phyloP scores from a whole-genome alignment of 2,797 vertebrate genomes.

The Neoniphon sammara region DNA sequence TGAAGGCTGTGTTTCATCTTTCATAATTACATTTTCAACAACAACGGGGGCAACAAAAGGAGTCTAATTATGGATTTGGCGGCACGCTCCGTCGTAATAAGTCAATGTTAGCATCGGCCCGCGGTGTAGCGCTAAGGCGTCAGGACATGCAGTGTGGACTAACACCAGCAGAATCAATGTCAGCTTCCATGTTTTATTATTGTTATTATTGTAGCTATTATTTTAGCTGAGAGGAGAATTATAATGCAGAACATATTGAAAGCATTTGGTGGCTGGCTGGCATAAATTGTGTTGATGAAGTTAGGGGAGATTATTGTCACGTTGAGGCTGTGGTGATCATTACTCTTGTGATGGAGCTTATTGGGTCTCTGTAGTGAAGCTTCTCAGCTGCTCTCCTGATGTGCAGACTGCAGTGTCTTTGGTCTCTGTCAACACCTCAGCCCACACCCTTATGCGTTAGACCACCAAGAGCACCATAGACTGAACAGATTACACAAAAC shows the following conservation, averaged over 20 bases:
- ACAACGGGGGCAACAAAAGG: slow-evolving; percentile 88
- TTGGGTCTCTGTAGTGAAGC: slow-evolving; percentile 55
- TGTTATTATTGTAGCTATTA: slow-evolving; percentile 74
- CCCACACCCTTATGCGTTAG: slow-evolving; percentile 18
- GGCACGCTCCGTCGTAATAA: slow-evolving; percentile 78
- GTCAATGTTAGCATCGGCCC: slow-evolving; percentile 76
- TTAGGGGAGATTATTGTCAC: slow-evolving; percentile 81
- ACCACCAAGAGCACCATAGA: slow-evolving; percentile 23
- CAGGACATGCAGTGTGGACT: slow-evolving; percentile 25
- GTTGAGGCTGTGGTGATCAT: slow-evolving; percentile 69
- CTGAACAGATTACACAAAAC: slow-evolving; percentile 14
- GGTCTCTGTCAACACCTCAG: slow-evolving; percentile 18
- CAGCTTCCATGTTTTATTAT: slow-evolving; percentile 69
- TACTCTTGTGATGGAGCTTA: slow-evolving; percentile 71
- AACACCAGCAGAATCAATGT: slow-evolving; percentile 67
- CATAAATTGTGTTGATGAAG: slow-evolving; percentile 79
- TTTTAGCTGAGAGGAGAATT: slow-evolving; percentile 73
- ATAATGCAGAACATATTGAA: slow-evolving; percentile 71
- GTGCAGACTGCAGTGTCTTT: slow-evolving; percentile 42
- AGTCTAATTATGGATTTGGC: slow-evolving; percentile 95
- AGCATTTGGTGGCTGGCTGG: slow-evolving; percentile 73
- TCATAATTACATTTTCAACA: slow-evolving; percentile 99
- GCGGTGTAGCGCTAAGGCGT: slow-evolving; percentile 43
- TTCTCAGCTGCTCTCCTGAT: slow-evolving; percentile 69
- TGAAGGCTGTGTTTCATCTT: slow-evolving; percentile 99